These are phyloP conservation scores for Poicephalus gulielmi DNA, from an alignment of 2,113 vertebrate species.

Conservation along the genomic window DNA sequence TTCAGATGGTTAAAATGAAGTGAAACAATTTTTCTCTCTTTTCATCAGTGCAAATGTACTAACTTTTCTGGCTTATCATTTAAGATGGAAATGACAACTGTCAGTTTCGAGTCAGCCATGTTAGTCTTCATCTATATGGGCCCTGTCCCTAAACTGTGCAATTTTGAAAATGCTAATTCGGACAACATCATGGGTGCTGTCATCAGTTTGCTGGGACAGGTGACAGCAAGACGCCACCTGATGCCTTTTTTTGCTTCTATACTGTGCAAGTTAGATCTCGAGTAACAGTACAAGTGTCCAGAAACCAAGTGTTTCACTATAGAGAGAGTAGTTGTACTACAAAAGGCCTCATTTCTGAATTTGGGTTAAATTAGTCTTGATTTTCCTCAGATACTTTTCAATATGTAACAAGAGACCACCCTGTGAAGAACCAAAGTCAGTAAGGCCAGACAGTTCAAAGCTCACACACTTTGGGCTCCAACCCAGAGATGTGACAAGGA, in stretches of 20 bases:
- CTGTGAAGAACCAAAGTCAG: not conserved
- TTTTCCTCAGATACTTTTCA: not conserved
- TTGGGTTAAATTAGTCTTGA: not conserved
- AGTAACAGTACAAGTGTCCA: not conserved
- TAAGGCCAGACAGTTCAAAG: not conserved
- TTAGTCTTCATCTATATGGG: not conserved
- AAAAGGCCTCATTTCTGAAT: not conserved
- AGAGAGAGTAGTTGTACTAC: not conserved
- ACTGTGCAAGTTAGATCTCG: not conserved
- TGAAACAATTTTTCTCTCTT: not conserved
- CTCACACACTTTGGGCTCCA: not conserved
- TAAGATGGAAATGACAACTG: not conserved
- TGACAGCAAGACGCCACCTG: not conserved
- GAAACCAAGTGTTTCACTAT: not conserved
- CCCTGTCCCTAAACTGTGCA: not conserved
- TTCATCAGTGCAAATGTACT: not conserved
- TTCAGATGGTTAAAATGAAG: not conserved
- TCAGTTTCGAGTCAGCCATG: not conserved
- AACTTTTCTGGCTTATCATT: not conserved
- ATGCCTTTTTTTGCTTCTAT: not conserved
- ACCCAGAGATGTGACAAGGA: not conserved
- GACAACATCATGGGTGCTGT: not conserved
- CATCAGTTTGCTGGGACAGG: not conserved
- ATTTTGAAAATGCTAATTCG: not conserved
- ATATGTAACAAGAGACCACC: not conserved